These are phyloP conservation scores for Actinia equina DNA, from an alignment of 64 coral and sea anemone species.

Conservation along the genomic window DNA sequence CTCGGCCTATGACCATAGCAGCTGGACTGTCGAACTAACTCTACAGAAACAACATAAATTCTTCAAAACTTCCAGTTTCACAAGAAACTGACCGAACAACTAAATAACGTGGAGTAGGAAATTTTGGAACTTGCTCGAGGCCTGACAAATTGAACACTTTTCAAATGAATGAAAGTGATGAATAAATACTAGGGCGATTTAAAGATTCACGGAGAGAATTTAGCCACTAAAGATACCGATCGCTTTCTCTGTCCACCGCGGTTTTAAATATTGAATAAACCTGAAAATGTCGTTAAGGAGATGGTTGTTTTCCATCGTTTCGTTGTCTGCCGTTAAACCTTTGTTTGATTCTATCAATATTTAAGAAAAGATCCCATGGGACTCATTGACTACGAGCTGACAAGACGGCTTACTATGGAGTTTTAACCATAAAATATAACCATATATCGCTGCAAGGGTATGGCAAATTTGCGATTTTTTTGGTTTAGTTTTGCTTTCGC, in stretches of 20 bases:
- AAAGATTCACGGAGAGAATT: conserved; percentile 32
- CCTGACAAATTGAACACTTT: not conserved
- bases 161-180: not conserved
- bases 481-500: not conserved
- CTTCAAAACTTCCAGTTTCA: not conserved
- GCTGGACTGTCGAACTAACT: not conserved
- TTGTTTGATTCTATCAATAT: conserved; percentile 82
- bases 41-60: not conserved
- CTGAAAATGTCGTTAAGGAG: conserved; percentile 63
- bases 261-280: conserved; percentile 57
- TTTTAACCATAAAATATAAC: not conserved
- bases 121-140: not conserved
- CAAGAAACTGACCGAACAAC: not conserved
- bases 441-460: not conserved
- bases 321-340: conserved; percentile 70
- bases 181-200: conserved; percentile 13
- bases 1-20: not conserved
- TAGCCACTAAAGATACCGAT: conserved; percentile 54
- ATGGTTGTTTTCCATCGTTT: conserved; percentile 64
- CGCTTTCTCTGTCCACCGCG: conserved; percentile 40
- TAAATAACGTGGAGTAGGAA: not conserved
- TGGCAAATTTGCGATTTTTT: not conserved
- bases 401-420: not conserved
- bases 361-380: conserved; percentile 39
- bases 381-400: not conserved